Conservation (phyloP, 2,797 vertebrate species). For the Avahi laniger region DNA sequence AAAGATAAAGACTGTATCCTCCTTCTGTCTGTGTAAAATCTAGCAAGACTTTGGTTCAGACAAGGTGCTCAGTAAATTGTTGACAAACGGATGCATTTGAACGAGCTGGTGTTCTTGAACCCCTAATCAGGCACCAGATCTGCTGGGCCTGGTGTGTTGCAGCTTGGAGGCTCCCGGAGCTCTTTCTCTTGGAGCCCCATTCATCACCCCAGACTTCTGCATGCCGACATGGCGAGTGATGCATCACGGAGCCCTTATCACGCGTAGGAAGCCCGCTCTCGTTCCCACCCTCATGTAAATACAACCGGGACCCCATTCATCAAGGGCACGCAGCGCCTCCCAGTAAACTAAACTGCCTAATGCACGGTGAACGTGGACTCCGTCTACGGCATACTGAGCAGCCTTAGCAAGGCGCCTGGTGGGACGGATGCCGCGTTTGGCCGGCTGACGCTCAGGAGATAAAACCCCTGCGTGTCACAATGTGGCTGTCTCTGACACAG, state of each 20-base stretch:
- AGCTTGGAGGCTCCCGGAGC: not conserved
- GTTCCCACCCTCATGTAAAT: conserved; percentile 75
- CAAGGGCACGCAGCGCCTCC: conserved; percentile 55
- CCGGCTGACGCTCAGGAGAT: not conserved
- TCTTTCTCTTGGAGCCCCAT: conserved; percentile 33
- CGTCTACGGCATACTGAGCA: conserved; percentile 54
- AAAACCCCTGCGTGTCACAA: not conserved
- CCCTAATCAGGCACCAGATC: conserved; percentile 19
- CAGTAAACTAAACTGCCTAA: conserved; percentile 55
- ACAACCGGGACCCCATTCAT: conserved; percentile 77
- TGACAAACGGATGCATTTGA: not conserved
- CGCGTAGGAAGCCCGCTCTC: conserved; percentile 43
- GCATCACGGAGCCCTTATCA: conserved; percentile 73
- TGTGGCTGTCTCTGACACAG: not conserved
- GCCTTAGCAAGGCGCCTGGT: not conserved
- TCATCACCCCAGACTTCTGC: conserved; percentile 72
- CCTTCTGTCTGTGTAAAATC: not conserved
- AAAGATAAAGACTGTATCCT: not conserved
- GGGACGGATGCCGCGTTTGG: not conserved
- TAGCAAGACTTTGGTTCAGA: not conserved
- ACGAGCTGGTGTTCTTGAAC: not conserved
- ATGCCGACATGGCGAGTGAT: conserved; percentile 40
- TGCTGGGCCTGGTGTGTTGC: not conserved
- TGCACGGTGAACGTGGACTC: not conserved
- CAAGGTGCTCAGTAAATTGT: not conserved